Base-by-base conservation (phyloP, 2,888 invertebrate species). In the Heteromyza rotundicornis region DNA sequence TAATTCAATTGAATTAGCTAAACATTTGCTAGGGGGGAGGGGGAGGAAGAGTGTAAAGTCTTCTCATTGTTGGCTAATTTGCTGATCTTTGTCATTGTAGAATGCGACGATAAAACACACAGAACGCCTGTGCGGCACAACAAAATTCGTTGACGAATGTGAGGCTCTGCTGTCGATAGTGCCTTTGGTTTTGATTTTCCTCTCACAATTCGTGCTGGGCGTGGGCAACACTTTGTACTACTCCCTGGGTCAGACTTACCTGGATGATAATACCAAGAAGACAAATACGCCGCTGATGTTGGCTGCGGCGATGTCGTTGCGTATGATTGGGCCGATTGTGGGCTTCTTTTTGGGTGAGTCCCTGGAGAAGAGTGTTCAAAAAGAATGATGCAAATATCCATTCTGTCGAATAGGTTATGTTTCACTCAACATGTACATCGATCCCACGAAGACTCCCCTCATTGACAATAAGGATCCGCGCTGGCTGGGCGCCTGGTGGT, bases 401-500 rank as follows among this genome's bases (percentile, higher is more conserved):
- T 27, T 10, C 27, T 27, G 27, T 10, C 27, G 10, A 7, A 7
- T 27, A 81, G 82, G 83, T 23, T 83, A 70, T 54, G 35, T 80
- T 1, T 85, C 86, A 7, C 74, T 89, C 3, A 87, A 85, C 68
- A 73, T 86, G 1, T 89, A 87, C 72, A 88, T 89, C 59, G 87
- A 88, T 73, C 88, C 88, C 0, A 81, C 79, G 1, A 82, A 87
- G 52, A 87, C 87, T 8, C 89, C 89, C 1, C 75, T 88, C 8
- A 88, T 89, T 32, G 84, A 84, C 51, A 83, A 84, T 51, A 84
- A 85, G 60, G 88, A 89, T 77, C 89, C 90, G 1, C 83, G 90
- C 68, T 91, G 90, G 90, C 79, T 83, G 67, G 91, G 91, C 19
- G 90, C 91, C 10, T 91, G 90, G 90, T 91, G 91, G 91, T 81